phyloP scores from a whole-genome alignment of 2,888 invertebrate species.

The Morpho deidamia region DNA sequence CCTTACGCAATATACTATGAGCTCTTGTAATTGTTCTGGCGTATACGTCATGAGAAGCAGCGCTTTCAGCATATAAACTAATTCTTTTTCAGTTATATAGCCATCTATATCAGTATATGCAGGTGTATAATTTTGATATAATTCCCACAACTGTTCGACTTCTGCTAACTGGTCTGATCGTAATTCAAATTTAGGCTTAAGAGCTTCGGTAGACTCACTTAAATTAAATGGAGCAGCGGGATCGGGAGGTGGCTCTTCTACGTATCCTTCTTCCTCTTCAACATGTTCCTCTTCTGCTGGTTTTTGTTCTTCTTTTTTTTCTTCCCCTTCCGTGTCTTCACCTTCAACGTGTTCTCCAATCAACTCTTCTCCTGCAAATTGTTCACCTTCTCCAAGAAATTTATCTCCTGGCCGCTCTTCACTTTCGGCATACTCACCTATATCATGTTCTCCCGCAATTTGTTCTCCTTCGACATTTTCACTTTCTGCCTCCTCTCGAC shows the following conservation, averaged over 20 bases:
- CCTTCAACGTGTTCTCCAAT: slow-evolving; percentile 32
- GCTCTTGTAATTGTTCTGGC: slow-evolving; percentile 57
- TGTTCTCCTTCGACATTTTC: slow-evolving; percentile 26
- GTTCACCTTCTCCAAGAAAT: slow-evolving; percentile 27
- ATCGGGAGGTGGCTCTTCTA: slow-evolving; percentile 58
- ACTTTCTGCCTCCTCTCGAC: slow-evolving; percentile 14
- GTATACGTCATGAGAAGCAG: slow-evolving; percentile 59
- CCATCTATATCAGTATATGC: slow-evolving; percentile 58
- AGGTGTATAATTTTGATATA: slow-evolving; percentile 62
- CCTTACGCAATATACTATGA: slow-evolving; percentile 53
- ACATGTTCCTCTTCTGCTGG: slow-evolving; percentile 33
- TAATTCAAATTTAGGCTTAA: slow-evolving; percentile 51
- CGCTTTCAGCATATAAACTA: slow-evolving; percentile 59
- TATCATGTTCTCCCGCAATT: slow-evolving; percentile 24
- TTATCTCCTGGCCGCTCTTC: slow-evolving; percentile 29
- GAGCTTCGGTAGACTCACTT: slow-evolving; percentile 55
- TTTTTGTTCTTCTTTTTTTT: slow-evolving; percentile 32
- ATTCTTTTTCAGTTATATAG: slow-evolving; percentile 60
- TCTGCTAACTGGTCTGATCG: slow-evolving; percentile 61
- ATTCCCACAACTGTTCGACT: slow-evolving; percentile 61
- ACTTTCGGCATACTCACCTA: slow-evolving; percentile 30
- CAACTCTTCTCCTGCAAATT: slow-evolving; percentile 23
- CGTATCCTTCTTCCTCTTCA: slow-evolving; percentile 50
- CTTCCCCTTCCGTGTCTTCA: slow-evolving; percentile 23
- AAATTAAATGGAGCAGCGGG: slow-evolving; percentile 62